These are phyloP conservation scores for Leucoptera coffeella DNA, from an alignment of 2,888 invertebrate genomes.

Conservation along the genomic window DNA sequence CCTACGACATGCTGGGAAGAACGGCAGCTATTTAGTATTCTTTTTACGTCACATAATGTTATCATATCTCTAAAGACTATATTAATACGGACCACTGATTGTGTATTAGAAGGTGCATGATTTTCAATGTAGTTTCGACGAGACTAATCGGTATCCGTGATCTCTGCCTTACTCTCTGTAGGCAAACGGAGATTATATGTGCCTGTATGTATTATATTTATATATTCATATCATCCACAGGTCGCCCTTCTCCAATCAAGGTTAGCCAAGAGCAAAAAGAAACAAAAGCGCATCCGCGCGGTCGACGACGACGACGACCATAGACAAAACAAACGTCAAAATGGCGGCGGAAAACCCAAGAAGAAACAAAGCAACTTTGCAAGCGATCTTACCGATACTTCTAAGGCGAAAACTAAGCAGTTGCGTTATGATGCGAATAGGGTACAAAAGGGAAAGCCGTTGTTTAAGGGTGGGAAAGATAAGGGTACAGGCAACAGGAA, in stretches of 20 bases:
- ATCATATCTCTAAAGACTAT: too few relatives aligned
- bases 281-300: slow-evolving; percentile 60
- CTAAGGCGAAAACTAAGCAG: slow-evolving; percentile 66
- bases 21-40: too few relatives aligned
- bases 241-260: slow-evolving; percentile 78
- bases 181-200: too few relatives aligned
- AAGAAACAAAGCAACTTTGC: slow-evolving; percentile 71
- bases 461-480: slow-evolving; percentile 7
- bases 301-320: slow-evolving; percentile 45
- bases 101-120: slow-evolving; percentile 29
- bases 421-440: slow-evolving; percentile 61
- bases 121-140: slow-evolving; percentile 16
- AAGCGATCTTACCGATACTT: slow-evolving; percentile 75
- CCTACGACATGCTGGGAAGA: too few relatives aligned
- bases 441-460: slow-evolving; percentile 25
- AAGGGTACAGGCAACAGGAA: slow-evolving; percentile 4
- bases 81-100: background rate
- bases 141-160: too few relatives aligned
- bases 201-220: too few relatives aligned
- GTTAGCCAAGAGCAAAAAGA: slow-evolving; percentile 70
- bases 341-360: slow-evolving; percentile 15
- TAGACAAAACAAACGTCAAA: slow-evolving; percentile 7
- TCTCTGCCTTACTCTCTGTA: too few relatives aligned
- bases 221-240: too few relatives aligned
- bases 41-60: too few relatives aligned